Conservation (phyloP, 92 coral and sea anemone genomes). For the Zoanthus solanderi region DNA sequence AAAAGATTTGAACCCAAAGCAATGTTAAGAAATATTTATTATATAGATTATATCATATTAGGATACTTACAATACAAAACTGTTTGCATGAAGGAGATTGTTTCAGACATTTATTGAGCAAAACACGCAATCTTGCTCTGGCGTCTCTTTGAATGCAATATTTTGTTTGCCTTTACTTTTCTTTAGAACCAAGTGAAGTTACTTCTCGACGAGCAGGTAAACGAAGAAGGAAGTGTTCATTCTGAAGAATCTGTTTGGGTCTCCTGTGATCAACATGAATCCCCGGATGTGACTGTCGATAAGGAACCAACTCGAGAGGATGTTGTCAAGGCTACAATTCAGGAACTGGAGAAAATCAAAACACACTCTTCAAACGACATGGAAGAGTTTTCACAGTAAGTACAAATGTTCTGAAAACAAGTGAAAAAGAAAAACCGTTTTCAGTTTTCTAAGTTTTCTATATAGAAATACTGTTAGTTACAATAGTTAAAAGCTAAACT, state of each 20-base stretch:
- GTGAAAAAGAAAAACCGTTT: not conserved
- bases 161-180: no score
- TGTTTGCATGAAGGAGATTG: no score
- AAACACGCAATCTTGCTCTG: no score
- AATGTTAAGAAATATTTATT: no score
- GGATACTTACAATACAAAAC: no score
- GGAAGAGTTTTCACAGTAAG: constrained; percentile 54
- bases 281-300: constrained; percentile 26
- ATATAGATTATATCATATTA: no score
- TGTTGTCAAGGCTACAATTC: constrained; percentile 83
- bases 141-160: no score
- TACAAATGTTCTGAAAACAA: not conserved
- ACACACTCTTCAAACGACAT: constrained; percentile 41
- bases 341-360: constrained; percentile 82
- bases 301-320: constrained; percentile 79
- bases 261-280: not conserved
- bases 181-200: constrained; percentile 56
- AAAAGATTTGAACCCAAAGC: no score
- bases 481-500: no score
- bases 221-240: not conserved
- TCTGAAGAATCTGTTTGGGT: not conserved
- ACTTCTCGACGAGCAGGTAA: constrained; percentile 55
- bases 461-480: no score
- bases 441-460: not conserved
- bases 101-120: no score